These are phyloP conservation scores for Pseudomyrmex cubaensis DNA, from an alignment of 1,140 invertebrate species.

Conservation along the genomic window DNA sequence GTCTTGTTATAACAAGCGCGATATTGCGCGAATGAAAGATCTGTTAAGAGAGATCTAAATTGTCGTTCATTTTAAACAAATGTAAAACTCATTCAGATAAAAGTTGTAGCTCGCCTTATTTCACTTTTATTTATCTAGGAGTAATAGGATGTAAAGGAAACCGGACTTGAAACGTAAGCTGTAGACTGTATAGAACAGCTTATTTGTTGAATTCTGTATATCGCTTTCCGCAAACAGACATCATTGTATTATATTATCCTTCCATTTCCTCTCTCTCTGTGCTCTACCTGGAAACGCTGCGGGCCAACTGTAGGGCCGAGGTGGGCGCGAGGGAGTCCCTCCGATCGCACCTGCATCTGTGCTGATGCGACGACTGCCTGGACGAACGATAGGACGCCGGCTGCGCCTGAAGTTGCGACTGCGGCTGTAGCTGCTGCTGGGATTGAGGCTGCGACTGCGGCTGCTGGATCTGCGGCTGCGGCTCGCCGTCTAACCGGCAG, in stretches of 20 bases:
- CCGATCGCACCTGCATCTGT: slow-evolving; percentile 89
- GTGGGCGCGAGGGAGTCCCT: slow-evolving; percentile 91
- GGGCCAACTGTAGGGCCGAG: slow-evolving; percentile 89
- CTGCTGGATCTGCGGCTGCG: slow-evolving; percentile 79
- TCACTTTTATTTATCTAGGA: too few relatives aligned
- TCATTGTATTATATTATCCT: neutral
- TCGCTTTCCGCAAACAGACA: neutral
- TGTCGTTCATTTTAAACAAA: neutral
- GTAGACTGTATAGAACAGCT: neutral
- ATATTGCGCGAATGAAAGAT: too few relatives aligned
- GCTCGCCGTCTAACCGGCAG: slow-evolving; percentile 86
- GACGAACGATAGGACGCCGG: slow-evolving; percentile 75
- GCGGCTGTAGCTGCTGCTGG: slow-evolving; percentile 70
- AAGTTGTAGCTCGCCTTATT: too few relatives aligned
- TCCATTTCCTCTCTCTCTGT: neutral
- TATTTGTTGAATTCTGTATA: neutral
- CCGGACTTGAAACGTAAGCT: too few relatives aligned
- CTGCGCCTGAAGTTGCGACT: slow-evolving; percentile 69
- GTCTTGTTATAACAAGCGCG: too few relatives aligned
- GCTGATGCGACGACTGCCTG: slow-evolving; percentile 75
- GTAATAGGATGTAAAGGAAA: too few relatives aligned
- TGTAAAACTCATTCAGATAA: too few relatives aligned
- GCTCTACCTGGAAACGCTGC: slow-evolving; percentile 88
- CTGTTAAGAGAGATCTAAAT: neutral
- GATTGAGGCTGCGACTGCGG: slow-evolving; percentile 85